These are phyloP conservation scores for Scaptomyza flava DNA, from an alignment of 2,888 invertebrate species.

Conservation along the genomic window DNA sequence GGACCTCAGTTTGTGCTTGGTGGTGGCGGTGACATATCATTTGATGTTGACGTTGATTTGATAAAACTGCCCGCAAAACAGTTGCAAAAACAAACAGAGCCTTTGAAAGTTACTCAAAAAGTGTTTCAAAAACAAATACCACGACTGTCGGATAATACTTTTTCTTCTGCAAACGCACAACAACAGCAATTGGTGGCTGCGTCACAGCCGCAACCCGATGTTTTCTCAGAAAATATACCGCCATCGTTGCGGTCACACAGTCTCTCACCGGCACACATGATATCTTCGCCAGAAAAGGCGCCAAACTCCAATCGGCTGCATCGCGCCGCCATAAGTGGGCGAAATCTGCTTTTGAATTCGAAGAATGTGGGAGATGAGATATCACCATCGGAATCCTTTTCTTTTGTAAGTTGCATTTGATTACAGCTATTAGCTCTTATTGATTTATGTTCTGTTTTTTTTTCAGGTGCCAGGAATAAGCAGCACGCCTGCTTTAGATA, in stretches of 20 bases:
- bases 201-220: constrained; percentile 15
- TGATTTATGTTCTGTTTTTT: not conserved
- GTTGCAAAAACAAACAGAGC: not conserved
- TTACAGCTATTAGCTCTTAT: not conserved
- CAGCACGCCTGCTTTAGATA: constrained; percentile 35
- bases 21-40: constrained; percentile 27
- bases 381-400: not conserved
- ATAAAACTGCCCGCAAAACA: constrained; percentile 13
- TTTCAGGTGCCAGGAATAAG: constrained; percentile 39
- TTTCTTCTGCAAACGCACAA: not conserved
- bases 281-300: not conserved
- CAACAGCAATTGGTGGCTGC: not conserved
- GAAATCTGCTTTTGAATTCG: constrained; percentile 3
- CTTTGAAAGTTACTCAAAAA: not conserved
- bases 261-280: not conserved
- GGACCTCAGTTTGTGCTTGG: constrained; percentile 18
- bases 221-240: not conserved
- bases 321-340: not conserved
- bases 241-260: not conserved
- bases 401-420: constrained; percentile 26
- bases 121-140: not conserved
- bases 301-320: not conserved
- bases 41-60: constrained; percentile 48
- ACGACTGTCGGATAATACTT: not conserved
- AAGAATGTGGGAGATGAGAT: not conserved